Base-by-base conservation (phyloP, 1,140 invertebrate species). In the Cataglyphis hispanica region DNA sequence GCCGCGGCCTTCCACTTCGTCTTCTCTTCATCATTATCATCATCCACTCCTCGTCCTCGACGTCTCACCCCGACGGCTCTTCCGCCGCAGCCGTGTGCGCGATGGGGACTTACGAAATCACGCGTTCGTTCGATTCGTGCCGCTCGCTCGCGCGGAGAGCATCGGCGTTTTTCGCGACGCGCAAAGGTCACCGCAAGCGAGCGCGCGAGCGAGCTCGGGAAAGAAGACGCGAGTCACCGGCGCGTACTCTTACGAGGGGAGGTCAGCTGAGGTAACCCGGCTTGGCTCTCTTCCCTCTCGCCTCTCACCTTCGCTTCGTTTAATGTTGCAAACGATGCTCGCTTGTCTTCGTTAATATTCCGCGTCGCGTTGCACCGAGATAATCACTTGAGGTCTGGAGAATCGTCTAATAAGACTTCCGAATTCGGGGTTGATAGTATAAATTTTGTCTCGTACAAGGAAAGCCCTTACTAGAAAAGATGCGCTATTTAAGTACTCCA, bases 121-220 rank as follows among this genome's bases (percentile, higher is more conserved):
- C 88, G 87, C 88, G 87, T 89, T 89, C 84, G 64, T 81, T 80
- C 89, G 88, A 90, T 90, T 90, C 89, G 89, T 90, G 89, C 89
- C 89, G 84, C 88, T 90, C 85, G 88, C 85, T 87, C 88, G 89
- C 78, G 67, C 78, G 27, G 78, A 83, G 89, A 90, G 85, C 88
- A 90, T 89, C 89, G 81, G 89, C 88, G 89, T 90, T 90, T 90
- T 90, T 88, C 89, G 89, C 89, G 89, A 87, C 88, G 89, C 78
- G 89, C 89, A 90, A 90, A 90, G 89, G 89, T 90, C 89, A 90
- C 63, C 75, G 81, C 75, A 89, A 87, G 89, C 85, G 80, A 87
- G 66, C 88, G 85, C 88, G 85, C 87, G 83, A 72, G 69, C 63
- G 11, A 27, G 85, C 88, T 89, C 86, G 69, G 88, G 89, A 90